Base-by-base conservation (phyloP, 2,113 vertebrate species). In the Nesoenas mayeri region DNA sequence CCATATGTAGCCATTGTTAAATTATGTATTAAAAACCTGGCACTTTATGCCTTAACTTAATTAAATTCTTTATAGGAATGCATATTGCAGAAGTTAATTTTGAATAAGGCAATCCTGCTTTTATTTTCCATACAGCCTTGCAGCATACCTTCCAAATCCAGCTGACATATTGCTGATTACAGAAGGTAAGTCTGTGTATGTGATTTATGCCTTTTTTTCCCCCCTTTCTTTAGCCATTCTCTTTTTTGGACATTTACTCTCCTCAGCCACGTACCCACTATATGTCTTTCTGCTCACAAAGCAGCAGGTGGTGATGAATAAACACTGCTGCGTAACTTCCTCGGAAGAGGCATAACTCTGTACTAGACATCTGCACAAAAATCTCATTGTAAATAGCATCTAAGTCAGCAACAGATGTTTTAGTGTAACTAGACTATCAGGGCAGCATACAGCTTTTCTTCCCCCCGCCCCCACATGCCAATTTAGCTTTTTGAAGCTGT, bases 291-390 rank as follows among this genome's bases (percentile, higher is more conserved):
- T 89, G 50, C 56, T 81, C 60, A 51, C 78, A 81, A 42, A 73
- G 78, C 34, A 78, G 79, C 82, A 85, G 60, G 73, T 88, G 91
- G 74, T 92, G 64, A 73, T 80, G 82, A 73, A 79, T 72, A 93
- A 91, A 87, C 58, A 40, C 34, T 40, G 58, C 85, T 65, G 51
- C 11, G 1, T 73, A 78, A 90, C 50, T 81, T 90, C 42, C 36
- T 85, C 11, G 0, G 82, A 72, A 87, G 54, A 86, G n/a, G 31
- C 57, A 40, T 19, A 54, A 53, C 64, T 60, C 65, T 51, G 22
- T 24, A 24, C 64, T 10, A 51, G 54, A 58, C 72, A 89, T 54
- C 70, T 77, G 40, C 69, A 87, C 50, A 74, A 40, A 84, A 81
- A 88, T 61, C 73, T 73, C 88, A 47, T 5, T 20, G 22, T 48